phyloP scores from a whole-genome alignment of 2,888 invertebrate species.

The Gortyna flavago region DNA sequence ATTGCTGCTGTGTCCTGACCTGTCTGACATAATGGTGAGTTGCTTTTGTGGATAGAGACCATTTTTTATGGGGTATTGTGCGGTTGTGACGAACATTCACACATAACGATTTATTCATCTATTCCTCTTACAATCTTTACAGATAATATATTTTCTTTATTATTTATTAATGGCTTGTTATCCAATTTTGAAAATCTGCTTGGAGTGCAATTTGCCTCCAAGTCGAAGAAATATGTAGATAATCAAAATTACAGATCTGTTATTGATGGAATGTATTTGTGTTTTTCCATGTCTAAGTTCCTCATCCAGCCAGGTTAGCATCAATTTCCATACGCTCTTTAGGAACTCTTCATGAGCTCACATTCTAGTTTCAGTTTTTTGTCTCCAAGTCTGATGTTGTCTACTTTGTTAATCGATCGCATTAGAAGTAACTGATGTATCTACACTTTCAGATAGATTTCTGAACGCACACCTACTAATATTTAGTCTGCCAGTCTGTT shows the following conservation, averaged over 20 bases:
- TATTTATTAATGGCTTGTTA: too few relatives aligned
- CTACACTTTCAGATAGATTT: neutral
- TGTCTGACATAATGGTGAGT: neutral
- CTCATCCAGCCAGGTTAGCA: neutral
- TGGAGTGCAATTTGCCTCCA: neutral
- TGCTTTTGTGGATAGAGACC: conserved; percentile 24
- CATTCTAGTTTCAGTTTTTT: too few relatives aligned
- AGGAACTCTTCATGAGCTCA: neutral
- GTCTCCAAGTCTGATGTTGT: too few relatives aligned
- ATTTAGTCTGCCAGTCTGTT: too few relatives aligned
- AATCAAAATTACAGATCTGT: neutral
- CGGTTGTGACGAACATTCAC: neutral
- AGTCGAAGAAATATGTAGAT: neutral
- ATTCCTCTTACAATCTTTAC: neutral
- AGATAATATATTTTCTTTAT: too few relatives aligned
- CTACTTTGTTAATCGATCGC: neutral
- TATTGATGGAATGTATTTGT: neutral
- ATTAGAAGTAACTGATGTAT: neutral
- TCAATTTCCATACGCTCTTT: neutral
- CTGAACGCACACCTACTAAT: neutral
- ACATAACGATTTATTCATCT: neutral
- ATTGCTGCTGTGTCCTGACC: conserved; percentile 31
- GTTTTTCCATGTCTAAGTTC: neutral
- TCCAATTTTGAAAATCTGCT: neutral
- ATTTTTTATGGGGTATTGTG: conserved; percentile 6